phyloP scores from a whole-genome alignment of 1,140 invertebrate genomes.

The Sitobion miscanthi region DNA sequence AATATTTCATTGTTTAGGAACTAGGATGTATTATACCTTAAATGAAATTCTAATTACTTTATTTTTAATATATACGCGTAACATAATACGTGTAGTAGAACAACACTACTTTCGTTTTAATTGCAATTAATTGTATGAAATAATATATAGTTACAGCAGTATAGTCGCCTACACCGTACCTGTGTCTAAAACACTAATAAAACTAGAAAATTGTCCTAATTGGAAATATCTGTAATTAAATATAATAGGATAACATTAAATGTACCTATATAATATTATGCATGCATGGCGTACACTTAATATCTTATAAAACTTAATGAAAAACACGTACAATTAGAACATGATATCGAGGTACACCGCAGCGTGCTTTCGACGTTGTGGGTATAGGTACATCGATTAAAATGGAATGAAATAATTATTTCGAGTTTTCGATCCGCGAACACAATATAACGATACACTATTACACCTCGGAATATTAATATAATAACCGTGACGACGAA shows the following conservation, averaged over 20 bases:
- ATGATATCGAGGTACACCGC: neutral
- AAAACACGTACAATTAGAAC: neutral
- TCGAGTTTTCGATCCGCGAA: neutral
- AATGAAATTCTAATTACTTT: neutral
- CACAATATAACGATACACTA: neutral
- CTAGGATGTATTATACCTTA: neutral
- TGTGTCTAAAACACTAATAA: neutral
- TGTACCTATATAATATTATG: neutral
- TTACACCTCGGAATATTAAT: neutral
- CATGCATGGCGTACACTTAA: neutral
- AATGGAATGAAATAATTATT: neutral
- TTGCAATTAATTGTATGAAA: neutral
- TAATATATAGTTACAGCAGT: neutral
- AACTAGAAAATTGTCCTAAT: neutral
- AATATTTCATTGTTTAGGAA: neutral
- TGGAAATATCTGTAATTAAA: conserved; percentile 8
- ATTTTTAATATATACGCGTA: conserved; percentile 3
- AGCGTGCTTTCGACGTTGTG: neutral
- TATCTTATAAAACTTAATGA: neutral
- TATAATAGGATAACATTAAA: neutral
- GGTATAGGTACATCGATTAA: neutral
- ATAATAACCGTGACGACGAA: neutral
- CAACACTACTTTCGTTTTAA: neutral
- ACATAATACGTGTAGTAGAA: neutral
- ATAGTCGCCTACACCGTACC: neutral